Conservation (phyloP, 2,113 vertebrate genomes). For the Leptosomus discolor region DNA sequence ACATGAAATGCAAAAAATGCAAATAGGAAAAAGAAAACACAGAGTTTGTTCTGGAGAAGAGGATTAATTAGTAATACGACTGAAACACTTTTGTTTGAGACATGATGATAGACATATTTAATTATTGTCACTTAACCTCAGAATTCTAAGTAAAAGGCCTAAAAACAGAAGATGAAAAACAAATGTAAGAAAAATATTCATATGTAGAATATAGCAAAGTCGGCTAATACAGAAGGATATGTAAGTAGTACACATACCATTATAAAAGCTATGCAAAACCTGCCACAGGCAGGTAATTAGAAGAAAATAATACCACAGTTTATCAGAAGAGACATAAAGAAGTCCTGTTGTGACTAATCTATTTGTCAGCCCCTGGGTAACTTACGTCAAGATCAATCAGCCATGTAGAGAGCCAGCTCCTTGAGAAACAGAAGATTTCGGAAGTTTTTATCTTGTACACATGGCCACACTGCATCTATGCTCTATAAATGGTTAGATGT, state of each 20-base stretch:
- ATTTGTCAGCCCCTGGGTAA: neutral
- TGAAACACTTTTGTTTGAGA: neutral
- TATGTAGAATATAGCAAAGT: neutral
- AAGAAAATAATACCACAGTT: neutral
- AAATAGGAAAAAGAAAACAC: neutral
- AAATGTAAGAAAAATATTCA: neutral
- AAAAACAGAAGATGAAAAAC: neutral
- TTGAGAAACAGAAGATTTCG: neutral
- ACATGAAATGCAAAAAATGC: neutral
- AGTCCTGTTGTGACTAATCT: slow-evolving; percentile 15
- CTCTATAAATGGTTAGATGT: neutral
- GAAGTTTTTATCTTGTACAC: neutral
- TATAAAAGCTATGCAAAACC: neutral
- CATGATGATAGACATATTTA: neutral
- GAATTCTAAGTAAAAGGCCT: neutral
- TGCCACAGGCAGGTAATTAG: slow-evolving; percentile 17
- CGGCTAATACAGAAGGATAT: neutral
- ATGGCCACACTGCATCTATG: neutral
- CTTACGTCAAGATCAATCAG: neutral
- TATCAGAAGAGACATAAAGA: neutral
- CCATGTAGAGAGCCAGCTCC: neutral
- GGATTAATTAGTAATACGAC: neutral
- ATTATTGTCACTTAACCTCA: neutral
- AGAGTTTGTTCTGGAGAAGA: neutral
- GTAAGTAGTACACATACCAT: neutral